phyloP scores from a whole-genome alignment of 2,797 vertebrate species.

The Mormyrops attenuatus region DNA sequence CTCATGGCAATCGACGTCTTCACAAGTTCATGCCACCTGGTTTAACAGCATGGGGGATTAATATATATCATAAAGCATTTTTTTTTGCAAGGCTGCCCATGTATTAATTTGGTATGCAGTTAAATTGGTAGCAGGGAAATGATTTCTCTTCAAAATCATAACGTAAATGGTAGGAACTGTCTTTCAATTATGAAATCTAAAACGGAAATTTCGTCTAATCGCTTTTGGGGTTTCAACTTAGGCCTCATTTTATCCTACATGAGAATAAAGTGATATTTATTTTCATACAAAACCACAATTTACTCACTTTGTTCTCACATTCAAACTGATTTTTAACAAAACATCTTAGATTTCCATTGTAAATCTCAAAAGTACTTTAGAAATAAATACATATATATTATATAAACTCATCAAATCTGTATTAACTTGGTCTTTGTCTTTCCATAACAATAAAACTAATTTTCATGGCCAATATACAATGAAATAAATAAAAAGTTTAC shows the following conservation, averaged over 20 bases:
- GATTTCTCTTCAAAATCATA: neutral
- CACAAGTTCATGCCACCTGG: neutral
- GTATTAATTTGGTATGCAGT: constrained; percentile 4
- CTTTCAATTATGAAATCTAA: neutral
- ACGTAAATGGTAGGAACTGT: neutral
- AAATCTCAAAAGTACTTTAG: neutral
- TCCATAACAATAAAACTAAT: constrained; percentile 14
- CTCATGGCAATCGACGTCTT: neutral
- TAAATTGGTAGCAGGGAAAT: constrained; percentile 6
- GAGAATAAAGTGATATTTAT: constrained; percentile 4
- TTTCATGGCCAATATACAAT: constrained; percentile 4
- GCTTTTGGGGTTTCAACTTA: neutral
- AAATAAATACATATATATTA: constrained; percentile 15
- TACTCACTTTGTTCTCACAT: constrained; percentile 61
- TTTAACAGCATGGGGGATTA: neutral
- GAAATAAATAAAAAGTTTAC: constrained; percentile 17
- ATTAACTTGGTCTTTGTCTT: constrained; percentile 11
- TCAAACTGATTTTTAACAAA: constrained; percentile 44
- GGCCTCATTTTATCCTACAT: constrained; percentile 19
- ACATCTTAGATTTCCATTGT: neutral
- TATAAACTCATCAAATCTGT: constrained; percentile 16
- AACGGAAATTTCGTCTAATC: neutral
- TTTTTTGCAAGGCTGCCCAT: neutral
- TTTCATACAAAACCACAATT: constrained; percentile 4
- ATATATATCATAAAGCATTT: neutral